These are phyloP conservation scores for Escarpia spicata DNA, from an alignment of 2,888 invertebrate genomes.

Conservation along the genomic window DNA sequence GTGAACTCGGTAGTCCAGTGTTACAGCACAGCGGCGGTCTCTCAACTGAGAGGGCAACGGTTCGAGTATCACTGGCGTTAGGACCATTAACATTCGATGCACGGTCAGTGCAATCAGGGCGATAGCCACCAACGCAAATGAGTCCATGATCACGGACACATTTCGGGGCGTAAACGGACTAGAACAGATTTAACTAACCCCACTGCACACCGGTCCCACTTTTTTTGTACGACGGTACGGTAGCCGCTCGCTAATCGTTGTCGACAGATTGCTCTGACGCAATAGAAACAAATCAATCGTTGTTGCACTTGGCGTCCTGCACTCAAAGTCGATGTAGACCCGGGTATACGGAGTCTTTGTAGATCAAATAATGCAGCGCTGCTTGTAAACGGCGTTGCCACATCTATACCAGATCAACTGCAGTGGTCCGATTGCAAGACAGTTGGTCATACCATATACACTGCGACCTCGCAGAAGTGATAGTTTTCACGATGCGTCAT, in stretches of 20 bases:
- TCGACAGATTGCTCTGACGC: background rate
- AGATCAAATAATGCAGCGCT: background rate
- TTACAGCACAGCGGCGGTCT: background rate
- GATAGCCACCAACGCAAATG: background rate
- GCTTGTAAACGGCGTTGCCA: background rate
- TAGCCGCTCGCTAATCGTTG: background rate
- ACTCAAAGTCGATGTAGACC: background rate
- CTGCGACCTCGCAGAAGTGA: background rate
- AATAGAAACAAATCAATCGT: background rate
- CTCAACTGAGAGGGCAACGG: background rate
- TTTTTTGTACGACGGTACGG: background rate
- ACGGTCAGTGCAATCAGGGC: background rate
- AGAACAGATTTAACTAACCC: background rate
- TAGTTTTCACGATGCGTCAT: background rate
- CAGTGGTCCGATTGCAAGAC: background rate
- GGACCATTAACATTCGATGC: background rate
- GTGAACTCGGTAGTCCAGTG: background rate
- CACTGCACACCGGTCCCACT: background rate
- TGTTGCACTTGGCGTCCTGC: background rate
- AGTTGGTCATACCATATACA: background rate
- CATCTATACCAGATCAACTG: background rate
- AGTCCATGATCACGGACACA: background rate
- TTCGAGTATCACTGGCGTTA: background rate
- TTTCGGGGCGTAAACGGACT: background rate
- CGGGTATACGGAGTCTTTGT: background rate